Percentiles rank a stretch among this genome's conserved stretches.
phyloP scores from a whole-genome alignment of 1,140 invertebrate genomes.

The Meloidogyne hapla region DNA sequence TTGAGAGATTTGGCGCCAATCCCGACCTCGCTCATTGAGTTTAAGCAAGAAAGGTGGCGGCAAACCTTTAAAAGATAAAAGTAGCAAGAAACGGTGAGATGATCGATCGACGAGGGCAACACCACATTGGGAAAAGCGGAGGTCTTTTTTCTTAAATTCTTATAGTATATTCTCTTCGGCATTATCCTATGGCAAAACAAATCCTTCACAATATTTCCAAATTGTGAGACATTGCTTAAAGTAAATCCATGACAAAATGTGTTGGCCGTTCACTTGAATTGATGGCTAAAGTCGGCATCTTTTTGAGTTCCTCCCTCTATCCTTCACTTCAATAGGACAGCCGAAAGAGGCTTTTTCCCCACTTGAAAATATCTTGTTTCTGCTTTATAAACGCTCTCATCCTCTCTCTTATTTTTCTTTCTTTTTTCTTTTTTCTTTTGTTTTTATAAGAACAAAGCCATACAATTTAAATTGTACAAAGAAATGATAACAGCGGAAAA shows the following conservation, averaged over 20 bases:
- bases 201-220: not conserved
- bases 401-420: not conserved
- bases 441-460: not conserved
- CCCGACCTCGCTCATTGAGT: slow-evolving; percentile 15
- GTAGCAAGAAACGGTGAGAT: slow-evolving; percentile 2
- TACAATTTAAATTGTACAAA: not conserved
- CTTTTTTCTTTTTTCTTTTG: slow-evolving; percentile 9
- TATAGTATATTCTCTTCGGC: not conserved
- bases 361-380: not conserved
- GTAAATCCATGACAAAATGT: slow-evolving; percentile 11
- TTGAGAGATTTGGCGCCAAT: slow-evolving; percentile 31
- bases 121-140: not conserved
- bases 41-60: not conserved
- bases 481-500: not conserved
- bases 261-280: slow-evolving; percentile 7
- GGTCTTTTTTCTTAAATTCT: slow-evolving; percentile 1
- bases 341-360: not conserved
- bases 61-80: not conserved
- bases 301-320: not conserved
- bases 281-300: slow-evolving; percentile 27
- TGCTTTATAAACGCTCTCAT: not conserved
- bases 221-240: not conserved
- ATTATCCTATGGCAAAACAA: not conserved
- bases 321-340: not conserved
- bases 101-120: slow-evolving; percentile 19